phyloP scores from a whole-genome alignment of 1,140 invertebrate species.

The Danaus melanippus region DNA sequence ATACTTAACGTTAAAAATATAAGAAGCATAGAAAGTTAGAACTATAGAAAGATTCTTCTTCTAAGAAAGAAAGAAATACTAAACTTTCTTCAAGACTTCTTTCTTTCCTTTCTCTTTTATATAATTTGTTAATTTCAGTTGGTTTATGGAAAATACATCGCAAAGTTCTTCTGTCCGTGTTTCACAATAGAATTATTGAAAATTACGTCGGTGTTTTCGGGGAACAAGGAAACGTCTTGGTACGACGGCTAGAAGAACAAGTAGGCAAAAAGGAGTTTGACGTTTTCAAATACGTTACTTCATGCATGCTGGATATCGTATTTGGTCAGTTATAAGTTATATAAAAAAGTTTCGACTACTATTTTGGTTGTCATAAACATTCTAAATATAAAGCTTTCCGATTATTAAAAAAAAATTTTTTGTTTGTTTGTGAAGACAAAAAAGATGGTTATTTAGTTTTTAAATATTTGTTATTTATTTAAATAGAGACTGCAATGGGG shows the following conservation, averaged over 20 bases:
- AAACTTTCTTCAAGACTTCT: too few relatives aligned
- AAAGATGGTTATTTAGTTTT: too few relatives aligned
- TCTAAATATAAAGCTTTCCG: not conserved
- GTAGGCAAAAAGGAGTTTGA: conserved; percentile 68
- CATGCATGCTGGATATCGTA: conserved; percentile 83
- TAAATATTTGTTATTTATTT: too few relatives aligned
- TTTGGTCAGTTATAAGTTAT: conserved; percentile 71
- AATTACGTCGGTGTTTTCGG: conserved; percentile 82
- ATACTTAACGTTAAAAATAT: too few relatives aligned
- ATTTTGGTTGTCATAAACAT: too few relatives aligned
- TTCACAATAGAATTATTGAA: conserved; percentile 83
- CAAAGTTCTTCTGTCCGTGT: conserved; percentile 82
- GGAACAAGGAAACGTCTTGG: conserved; percentile 75
- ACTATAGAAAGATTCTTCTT: too few relatives aligned
- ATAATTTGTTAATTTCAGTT: conserved; percentile 63
- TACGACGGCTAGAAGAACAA: conserved; percentile 69
- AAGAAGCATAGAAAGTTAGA: too few relatives aligned
- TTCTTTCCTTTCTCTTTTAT: too few relatives aligned
- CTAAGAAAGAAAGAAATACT: too few relatives aligned
- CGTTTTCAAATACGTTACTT: conserved; percentile 76
- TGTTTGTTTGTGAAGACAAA: too few relatives aligned
- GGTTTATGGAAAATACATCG: conserved; percentile 79
- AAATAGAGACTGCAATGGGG: conserved; percentile 55
- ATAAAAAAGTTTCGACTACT: too few relatives aligned
- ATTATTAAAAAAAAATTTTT: not conserved